Percentiles rank a stretch among this genome's conserved stretches.
These are phyloP conservation scores for Leptestheria dahalacensis DNA, from an alignment of 1,140 invertebrate genomes.

Conservation along the genomic window DNA sequence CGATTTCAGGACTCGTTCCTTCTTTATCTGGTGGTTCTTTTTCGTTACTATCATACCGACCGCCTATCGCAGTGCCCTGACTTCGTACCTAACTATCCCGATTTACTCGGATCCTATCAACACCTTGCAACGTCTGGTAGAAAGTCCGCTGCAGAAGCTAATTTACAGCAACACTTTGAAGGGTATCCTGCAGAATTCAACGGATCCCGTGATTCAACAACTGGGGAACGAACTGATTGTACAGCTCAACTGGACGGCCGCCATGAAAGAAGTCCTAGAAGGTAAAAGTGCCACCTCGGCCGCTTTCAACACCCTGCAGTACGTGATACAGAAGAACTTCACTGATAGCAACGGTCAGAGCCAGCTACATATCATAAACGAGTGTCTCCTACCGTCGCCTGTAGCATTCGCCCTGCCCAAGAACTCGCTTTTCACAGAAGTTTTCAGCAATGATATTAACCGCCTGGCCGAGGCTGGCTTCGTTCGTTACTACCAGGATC, in stretches of 20 bases:
- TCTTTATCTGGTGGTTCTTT: slow-evolving; percentile 10
- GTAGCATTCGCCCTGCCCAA: not conserved
- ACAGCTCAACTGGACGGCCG: not conserved
- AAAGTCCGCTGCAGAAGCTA: slow-evolving; percentile 3
- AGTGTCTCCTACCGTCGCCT: not conserved
- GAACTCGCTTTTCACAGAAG: not conserved
- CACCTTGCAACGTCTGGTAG: slow-evolving; percentile 7
- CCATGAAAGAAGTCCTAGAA: not conserved
- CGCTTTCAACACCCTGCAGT: not conserved
- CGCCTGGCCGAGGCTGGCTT: not conserved
- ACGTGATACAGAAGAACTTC: not conserved
- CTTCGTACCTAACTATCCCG: slow-evolving; percentile 4
- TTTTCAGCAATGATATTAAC: not conserved
- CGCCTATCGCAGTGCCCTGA: slow-evolving; percentile 8
- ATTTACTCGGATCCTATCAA: slow-evolving; percentile 2
- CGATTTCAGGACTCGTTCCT: not conserved
- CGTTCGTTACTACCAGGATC: not conserved
- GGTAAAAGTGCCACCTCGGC: not conserved
- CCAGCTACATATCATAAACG: not conserved
- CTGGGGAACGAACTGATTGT: not conserved
- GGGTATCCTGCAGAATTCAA: slow-evolving; percentile 2
- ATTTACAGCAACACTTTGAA: not conserved
- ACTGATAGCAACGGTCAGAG: not conserved
- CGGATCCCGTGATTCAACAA: not conserved
- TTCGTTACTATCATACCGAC: slow-evolving; percentile 10